Evolutionary conservation across 2,113 vertebrate species (phyloP), one percentile per base, ranked within the genome.

Genomic region (Nothocercus julius): DNA sequence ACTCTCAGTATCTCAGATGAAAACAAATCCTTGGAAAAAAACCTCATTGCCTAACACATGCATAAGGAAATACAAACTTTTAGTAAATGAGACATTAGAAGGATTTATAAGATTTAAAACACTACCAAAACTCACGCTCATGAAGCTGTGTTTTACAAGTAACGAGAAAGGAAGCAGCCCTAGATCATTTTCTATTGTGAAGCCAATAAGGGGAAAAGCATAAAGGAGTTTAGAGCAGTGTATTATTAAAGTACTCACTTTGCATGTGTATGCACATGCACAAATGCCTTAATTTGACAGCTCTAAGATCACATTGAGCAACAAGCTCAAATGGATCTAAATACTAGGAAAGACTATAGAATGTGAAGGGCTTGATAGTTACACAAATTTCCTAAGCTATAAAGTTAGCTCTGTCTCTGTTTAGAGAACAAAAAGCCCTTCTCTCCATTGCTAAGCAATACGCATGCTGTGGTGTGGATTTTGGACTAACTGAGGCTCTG

Each of bases 381-480:
- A 47, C 7, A 14, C 1, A 1, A 54, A 6, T 20, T 34, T 24
- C 51, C 19, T 10, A 10, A 22, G 32, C 3, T 1, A 17, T 40
- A 28, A 14, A 24, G 59, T 34, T 58, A 19, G 3, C 12, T 10
- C 20, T 42, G 14, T 1, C 2, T n/a, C n/a, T 3, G 1, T 5
- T 8, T 11, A 32, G 38, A 11, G 30, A n/a, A 28, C 13, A 30
- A 30, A n/a, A 21, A 19, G 25, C 9, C 47, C 36, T 61, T 24
- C 38, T 67, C 44, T 40, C 38, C 27, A 13, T 14, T 0, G 16
- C 63, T 44, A 38, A 18, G 38, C 17, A 7, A 17, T 0, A 1
- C 1, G 44, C 9, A 22, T 28, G 1, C 2, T 3, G 9, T 2
- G 22, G 13, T 5, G 9, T 1, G 10, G 17, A 22, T 22, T 34